These are phyloP conservation scores for Acridotheres tristis DNA, from an alignment of 2,797 vertebrate genomes.

Conservation along the genomic window DNA sequence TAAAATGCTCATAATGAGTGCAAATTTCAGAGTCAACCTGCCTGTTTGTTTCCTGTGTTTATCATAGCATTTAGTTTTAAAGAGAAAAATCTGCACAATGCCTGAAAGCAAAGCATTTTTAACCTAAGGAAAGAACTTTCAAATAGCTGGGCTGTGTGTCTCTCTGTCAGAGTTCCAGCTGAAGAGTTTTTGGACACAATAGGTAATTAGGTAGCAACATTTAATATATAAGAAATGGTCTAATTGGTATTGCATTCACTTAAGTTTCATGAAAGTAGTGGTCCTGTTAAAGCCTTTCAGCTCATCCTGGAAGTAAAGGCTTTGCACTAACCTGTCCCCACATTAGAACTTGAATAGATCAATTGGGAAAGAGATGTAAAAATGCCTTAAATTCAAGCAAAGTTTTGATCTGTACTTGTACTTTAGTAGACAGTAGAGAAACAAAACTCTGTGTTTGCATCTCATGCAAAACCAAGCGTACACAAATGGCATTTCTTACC, in stretches of 20 bases:
- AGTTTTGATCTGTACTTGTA: not conserved
- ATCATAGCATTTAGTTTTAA: not conserved
- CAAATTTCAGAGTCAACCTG: not conserved
- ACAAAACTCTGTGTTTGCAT: not conserved
- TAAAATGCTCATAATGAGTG: not conserved
- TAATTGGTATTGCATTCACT: not conserved
- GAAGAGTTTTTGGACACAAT: not conserved
- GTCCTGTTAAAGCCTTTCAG: not conserved
- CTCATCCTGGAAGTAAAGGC: not conserved
- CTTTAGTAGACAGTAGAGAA: not conserved
- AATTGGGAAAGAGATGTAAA: not conserved
- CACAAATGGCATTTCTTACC: not conserved
- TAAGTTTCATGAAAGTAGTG: not conserved
- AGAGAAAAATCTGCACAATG: not conserved
- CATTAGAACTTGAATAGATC: not conserved
- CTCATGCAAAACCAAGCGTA: not conserved
- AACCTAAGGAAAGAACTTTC: not conserved
- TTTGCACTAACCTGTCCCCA: not conserved
- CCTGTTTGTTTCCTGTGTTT: not conserved
- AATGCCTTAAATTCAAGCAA: not conserved
- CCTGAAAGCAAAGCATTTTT: not conserved
- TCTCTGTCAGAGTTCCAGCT: not conserved
- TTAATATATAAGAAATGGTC: not conserved
- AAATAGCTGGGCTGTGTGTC: not conserved
- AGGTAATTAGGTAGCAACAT: not conserved